These are phyloP conservation scores for Paragorgia papillata DNA, from an alignment of 92 coral and sea anemone species.

Conservation along the genomic window DNA sequence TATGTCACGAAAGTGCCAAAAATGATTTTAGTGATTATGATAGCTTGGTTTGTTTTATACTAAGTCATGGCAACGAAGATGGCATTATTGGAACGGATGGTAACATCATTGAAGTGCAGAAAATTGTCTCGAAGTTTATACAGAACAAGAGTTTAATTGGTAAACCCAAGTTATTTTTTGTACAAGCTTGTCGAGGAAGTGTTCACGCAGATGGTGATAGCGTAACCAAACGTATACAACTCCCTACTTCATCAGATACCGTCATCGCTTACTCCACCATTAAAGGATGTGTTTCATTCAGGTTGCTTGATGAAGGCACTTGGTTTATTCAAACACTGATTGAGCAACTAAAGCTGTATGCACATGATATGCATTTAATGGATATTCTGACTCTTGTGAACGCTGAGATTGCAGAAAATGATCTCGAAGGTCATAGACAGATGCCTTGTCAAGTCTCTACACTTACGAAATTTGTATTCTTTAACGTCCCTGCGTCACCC, in stretches of 20 bases:
- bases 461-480: constrained; percentile 72
- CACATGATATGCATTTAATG: constrained; percentile 68
- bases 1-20: constrained; percentile 58
- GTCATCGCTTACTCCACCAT: constrained; percentile 79
- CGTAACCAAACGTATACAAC: constrained; percentile 33
- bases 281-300: constrained; percentile 72
- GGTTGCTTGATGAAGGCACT: constrained; percentile 62
- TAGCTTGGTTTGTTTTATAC: constrained; percentile 80
- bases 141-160: constrained; percentile 67
- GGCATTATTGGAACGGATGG: constrained; percentile 79
- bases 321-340: constrained; percentile 73
- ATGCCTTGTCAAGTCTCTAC: constrained; percentile 88
- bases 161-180: constrained; percentile 83
- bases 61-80: constrained; percentile 78
- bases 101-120: constrained; percentile 59
- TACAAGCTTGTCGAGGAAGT: constrained; percentile 91
- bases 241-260: constrained; percentile 82
- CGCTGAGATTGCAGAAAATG: constrained; percentile 54
- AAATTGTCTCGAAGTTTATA: constrained; percentile 69
- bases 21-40: constrained; percentile 73
- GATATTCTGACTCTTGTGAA: constrained; percentile 88
- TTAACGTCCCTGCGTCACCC: too few relatives aligned
- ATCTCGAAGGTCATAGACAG: constrained; percentile 47
- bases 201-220: constrained; percentile 44
- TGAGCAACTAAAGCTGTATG: constrained; percentile 59